Conservation (phyloP, 2,113 vertebrate species). For the Tetraodon nigroviridis region DNA sequence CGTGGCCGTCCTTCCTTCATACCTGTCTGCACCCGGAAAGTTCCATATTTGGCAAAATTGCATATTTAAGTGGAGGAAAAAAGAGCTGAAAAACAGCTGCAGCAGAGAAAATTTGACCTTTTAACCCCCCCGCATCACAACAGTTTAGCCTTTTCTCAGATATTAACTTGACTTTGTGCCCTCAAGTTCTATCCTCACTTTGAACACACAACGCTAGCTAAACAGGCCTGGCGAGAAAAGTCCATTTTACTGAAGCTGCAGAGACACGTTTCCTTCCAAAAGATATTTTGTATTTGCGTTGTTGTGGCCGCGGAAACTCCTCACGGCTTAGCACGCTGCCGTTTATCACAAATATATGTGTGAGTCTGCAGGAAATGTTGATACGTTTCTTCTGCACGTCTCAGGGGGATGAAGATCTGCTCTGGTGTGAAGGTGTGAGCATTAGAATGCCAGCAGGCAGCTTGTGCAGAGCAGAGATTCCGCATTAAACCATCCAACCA, state of each 20-base stretch:
- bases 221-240: too few relatives aligned
- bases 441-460: conserved; percentile 6
- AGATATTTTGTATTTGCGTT: too few relatives aligned
- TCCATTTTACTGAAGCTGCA: too few relatives aligned
- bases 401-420: conserved; percentile 33
- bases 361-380: conserved; percentile 18
- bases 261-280: too few relatives aligned
- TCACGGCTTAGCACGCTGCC: neutral
- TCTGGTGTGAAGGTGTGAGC: conserved; percentile 36
- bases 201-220: conserved; percentile 7
- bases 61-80: neutral
- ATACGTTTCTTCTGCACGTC: conserved; percentile 24
- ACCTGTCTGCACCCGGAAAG: conserved; percentile 4
- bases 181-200: conserved; percentile 5
- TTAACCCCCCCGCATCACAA: conserved; percentile 9
- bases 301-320: too few relatives aligned
- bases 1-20: conserved; percentile 1
- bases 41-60: conserved; percentile 1
- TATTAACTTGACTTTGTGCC: conserved; percentile 8
- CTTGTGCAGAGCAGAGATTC: too few relatives aligned
- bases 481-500: neutral
- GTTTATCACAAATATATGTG: conserved; percentile 40
- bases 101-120: conserved; percentile 1
- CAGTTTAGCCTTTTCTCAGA: conserved; percentile 23
- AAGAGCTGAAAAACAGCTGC: neutral